These are phyloP conservation scores for Saccostrea cuccullata DNA, from an alignment of 1,140 invertebrate genomes.

Conservation along the genomic window DNA sequence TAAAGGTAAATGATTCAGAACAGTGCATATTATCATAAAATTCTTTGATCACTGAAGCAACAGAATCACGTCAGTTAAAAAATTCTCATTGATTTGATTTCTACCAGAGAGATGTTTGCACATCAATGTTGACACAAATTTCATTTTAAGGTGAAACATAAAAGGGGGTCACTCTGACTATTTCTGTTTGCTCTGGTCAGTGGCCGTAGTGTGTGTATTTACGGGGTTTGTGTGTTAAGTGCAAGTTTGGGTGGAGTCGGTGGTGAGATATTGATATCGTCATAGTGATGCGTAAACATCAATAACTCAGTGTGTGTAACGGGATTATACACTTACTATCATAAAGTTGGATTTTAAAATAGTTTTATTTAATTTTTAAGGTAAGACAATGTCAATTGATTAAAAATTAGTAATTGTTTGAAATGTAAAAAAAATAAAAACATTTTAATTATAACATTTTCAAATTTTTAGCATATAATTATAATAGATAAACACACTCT, in stretches of 20 bases:
- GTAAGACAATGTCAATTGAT: neutral
- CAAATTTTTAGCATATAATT: too few species aligned
- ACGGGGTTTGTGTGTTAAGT: neutral
- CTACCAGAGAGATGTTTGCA: neutral
- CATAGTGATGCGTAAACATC: constrained; percentile 7
- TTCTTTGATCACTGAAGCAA: neutral
- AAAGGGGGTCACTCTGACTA: neutral
- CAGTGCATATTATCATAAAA: neutral
- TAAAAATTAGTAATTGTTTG: too few species aligned
- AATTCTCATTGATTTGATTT: neutral
- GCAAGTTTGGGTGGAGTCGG: neutral
- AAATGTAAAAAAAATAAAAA: too few species aligned
- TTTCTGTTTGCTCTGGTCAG: neutral
- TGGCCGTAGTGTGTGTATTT: neutral
- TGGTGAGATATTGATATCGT: neutral
- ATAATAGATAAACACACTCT: too few species aligned
- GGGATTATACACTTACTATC: neutral
- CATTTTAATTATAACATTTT: too few species aligned
- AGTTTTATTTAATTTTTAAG: neutral
- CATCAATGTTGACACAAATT: neutral
- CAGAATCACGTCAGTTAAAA: neutral
- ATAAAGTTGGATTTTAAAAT: neutral
- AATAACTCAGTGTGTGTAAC: neutral
- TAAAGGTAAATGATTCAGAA: neutral
- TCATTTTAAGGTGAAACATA: neutral